Evolutionary conservation across 2,113 vertebrate species (phyloP), one percentile per base, ranked within the genome.

Genomic region (Anthoscopus minutus): DNA sequence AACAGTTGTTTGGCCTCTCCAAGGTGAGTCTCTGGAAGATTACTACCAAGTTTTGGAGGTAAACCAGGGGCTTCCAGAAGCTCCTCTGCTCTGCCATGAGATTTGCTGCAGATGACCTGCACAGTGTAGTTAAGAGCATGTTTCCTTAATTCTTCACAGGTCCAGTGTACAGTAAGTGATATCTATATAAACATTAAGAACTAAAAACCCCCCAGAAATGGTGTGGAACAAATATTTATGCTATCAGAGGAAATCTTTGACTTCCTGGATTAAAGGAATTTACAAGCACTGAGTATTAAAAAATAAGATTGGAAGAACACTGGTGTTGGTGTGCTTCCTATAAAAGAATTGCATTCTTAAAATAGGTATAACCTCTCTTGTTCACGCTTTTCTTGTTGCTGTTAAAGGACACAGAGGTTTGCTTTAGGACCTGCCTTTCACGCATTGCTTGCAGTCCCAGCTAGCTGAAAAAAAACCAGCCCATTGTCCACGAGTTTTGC

Each of bases 381-480:
- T 57, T 93, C 13, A 7, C 35, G 16, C 40, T 86, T 85, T 16
- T 24, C 21, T 82, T 69, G 61, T 37, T 86, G 35, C 71, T 91
- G 23, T 60, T 86, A 10, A 86, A 92, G 73, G 51, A 69, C 24
- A n/a, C 11, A 1, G 15, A 47, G 70, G 42, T 91, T 94, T 87
- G 48, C 69, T 92, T 96, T 74, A 94, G 58, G 77, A 95, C 86
- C 81, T 90, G 47, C 48, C 35, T 79, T 94, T 61, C 53, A 38
- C 13, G 25, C n/a, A 4, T 9, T 89, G 44, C 65, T 78, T 53
- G 40, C 42, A 51, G 48, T 51, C 60, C 47, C 24, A 47, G 30
- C 30, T 82, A 48, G 48, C 65, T 81, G 51, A 81, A 89, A n/a
- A n/a, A 77, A 96, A 79, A 15, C 0, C 23, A 58, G 21, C 22